Evolutionary conservation across 2,797 vertebrate genomes (phyloP), one percentile per base, ranked within the genome.

Genomic region (Lithobates sylvaticus): DNA sequence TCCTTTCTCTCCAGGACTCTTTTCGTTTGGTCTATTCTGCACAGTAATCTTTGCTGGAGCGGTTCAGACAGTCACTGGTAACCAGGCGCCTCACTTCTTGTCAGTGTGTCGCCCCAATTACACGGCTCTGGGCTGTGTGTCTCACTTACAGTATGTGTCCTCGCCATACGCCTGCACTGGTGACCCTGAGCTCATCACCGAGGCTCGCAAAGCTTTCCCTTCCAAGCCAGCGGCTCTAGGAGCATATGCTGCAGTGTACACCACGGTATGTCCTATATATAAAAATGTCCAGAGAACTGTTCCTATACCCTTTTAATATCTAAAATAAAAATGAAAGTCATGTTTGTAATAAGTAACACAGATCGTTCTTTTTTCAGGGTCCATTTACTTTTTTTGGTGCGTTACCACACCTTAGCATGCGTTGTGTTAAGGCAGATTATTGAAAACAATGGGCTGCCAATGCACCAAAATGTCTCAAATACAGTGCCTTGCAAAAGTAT

Each of bases 41-140:
- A 98, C 97, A 47, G 97, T 96, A 88, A 98, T 98, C 90, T 98
- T 97, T 32, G 97, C 96, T 88, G 98, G 97, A 10, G 96, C 96
- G 0, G 97, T 97, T n/a, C 97, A 98, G 89, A 97, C 98, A 76
- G 97, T 98, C 89, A 98, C 97, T 0, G 97, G 97, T 85, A 97
- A 96, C 90, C 97, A 97, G 88, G 95, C 97, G 0, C 97, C 97
- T 9, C 97, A 98, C 86, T 98, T 98, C 91, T 92, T 98, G 89
- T 95, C 96, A 0, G 95, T 97, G 36, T 98, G 97, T 87, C 96
- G 93, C 50, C 97, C 97, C 32, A 98, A 98, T 91, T 97, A 97
- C 94, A 98, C 97, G 0, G 96, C 95, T 3, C 93, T 98, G 90
- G 97, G 97, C 64, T 98, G 97, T 90, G 93, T 91, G 86, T 96